phyloP scores from a whole-genome alignment of 2,888 invertebrate genomes.

The Cerceris rybyensis region DNA sequence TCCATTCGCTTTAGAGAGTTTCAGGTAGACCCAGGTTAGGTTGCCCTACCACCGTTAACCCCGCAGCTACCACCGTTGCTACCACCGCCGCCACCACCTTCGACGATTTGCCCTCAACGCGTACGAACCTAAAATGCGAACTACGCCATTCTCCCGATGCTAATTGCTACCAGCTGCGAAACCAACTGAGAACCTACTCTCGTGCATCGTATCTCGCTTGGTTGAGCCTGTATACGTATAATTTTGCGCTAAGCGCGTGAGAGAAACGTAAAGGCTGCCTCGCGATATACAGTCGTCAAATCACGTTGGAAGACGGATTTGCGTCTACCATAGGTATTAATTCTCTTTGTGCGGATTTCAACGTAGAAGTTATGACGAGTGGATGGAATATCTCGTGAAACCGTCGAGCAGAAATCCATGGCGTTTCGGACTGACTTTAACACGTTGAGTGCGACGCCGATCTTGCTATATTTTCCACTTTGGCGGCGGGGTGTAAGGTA shows the following conservation, averaged over 20 bases:
- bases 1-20: too few relatives aligned
- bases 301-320: constrained; percentile 44
- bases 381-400: constrained; percentile 10
- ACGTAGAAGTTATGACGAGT: constrained; percentile 11
- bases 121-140: constrained; percentile 56
- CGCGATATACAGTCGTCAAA: constrained; percentile 38
- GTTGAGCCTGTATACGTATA: constrained; percentile 39
- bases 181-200: constrained; percentile 29
- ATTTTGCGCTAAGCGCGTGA: constrained; percentile 33
- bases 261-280: constrained; percentile 47
- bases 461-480: too few relatives aligned
- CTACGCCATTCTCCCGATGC: constrained; percentile 37
- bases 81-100: not conserved
- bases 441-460: too few relatives aligned
- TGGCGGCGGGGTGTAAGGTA: too few relatives aligned
- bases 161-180: constrained; percentile 63
- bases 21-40: too few relatives aligned
- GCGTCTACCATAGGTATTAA: constrained; percentile 52
- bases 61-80: too few relatives aligned
- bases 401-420: not conserved
- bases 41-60: too few relatives aligned
- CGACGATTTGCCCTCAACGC: constrained; percentile 53
- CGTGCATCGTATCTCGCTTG: constrained; percentile 21
- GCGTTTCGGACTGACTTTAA: not conserved
- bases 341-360: constrained; percentile 54